Evolutionary conservation across 1,140 invertebrate species (phyloP), one percentile per base, ranked within the genome.

Genomic region (Palaemon carinicauda): DNA sequence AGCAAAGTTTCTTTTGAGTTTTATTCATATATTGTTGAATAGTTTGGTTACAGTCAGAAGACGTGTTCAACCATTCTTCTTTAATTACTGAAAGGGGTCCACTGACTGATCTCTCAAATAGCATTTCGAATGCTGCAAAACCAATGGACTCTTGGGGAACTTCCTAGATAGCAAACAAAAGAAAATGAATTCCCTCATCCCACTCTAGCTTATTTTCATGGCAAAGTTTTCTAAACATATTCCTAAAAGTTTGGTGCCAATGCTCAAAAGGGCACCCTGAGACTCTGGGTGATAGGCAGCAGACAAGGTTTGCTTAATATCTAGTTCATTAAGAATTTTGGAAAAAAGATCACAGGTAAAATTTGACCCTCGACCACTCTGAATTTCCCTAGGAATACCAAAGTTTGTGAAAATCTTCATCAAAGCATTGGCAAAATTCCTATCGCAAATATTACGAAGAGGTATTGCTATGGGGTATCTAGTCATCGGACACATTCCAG

Each of bases 121-220:
- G 24, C n/a, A 82, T 33, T 10, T 73, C 50, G 31, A 74, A 82
- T 9, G 81, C 31, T 4, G 21, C 74, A n/a, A 74, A 82, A 2
- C 81, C 80, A 10, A 54, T 4, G 17, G 56, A 73, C 17, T 82
- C 60, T 50, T 69, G n/a, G n/a, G n/a, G n/a, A n/a, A n/a, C n/a
- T n/a, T n/a, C n/a, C n/a, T n/a, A n/a, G n/a, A n/a, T n/a, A 33
- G 33, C 80, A 82, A 71, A 82, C 14, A 82, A 21, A 33, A 79
- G 21, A 15, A 79, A 27, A 54, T 21, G 50, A 52, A 52, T 29
- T 1, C 50, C 52, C 21, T 79, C 50, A 53, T 53, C 77, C 21
- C 17, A 79, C 10, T 31, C 21, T 7, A 24, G 24, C 7, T 24
- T 1, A 27, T 21, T 79, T 10, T 52, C 52, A 54, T n/a, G n/a